phyloP scores from a whole-genome alignment of 2,888 invertebrate genomes.

The Resseliella maxima region DNA sequence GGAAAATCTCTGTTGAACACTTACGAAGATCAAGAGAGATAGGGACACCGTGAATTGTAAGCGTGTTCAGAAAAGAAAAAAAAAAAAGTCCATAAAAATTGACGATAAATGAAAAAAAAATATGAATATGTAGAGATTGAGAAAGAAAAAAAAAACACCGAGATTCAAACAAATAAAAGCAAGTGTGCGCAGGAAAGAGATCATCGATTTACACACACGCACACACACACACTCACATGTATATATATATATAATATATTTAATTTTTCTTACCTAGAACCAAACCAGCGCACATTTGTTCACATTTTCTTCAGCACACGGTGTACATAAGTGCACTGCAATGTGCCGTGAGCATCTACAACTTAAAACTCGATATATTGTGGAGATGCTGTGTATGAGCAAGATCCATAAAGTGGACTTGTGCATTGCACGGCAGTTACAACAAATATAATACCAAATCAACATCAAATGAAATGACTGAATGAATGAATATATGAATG shows the following conservation, averaged over 20 bases:
- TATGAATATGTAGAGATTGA: not conserved
- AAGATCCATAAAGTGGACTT: slow-evolving; percentile 26
- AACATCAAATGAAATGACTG: slow-evolving; percentile 4
- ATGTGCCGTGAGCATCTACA: not conserved
- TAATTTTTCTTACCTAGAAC: not conserved
- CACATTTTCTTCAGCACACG: not conserved
- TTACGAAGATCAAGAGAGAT: slow-evolving; percentile 34
- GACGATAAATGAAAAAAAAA: slow-evolving; percentile 31
- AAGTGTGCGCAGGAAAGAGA: slow-evolving; percentile 49
- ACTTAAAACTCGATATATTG: too few relatives aligned
- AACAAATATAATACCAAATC: slow-evolving; percentile 39
- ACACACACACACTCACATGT: too few relatives aligned
- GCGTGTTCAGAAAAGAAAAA: not conserved
- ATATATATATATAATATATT: not conserved
- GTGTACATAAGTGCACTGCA: not conserved
- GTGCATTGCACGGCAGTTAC: not conserved
- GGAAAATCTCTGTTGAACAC: slow-evolving; percentile 15
- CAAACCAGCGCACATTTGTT: not conserved
- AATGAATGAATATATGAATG: slow-evolving; percentile 54
- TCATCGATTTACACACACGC: slow-evolving; percentile 13
- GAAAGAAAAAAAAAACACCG: not conserved
- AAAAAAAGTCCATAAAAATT: not conserved
- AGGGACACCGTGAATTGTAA: slow-evolving; percentile 6
- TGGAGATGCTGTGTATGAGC: too few relatives aligned
- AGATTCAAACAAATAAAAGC: slow-evolving; percentile 32